Evolutionary conservation across 2,113 vertebrate genomes (phyloP), one percentile per base, ranked within the genome.

Genomic region (Zapornia atra): DNA sequence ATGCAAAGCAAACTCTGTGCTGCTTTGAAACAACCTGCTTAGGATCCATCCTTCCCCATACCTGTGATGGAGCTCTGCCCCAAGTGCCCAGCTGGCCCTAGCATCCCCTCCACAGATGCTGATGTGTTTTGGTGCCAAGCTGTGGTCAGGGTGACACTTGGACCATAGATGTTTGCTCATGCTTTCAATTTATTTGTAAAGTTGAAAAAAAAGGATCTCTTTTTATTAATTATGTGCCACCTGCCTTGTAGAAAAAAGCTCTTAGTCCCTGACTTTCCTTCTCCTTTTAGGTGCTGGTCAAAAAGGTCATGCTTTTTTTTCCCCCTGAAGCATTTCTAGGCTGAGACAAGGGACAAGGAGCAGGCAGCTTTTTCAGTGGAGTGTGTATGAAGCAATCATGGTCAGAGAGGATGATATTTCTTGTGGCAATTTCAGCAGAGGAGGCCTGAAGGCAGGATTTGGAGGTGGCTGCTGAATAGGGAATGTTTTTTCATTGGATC

Each of bases 291-390:
- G 15, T 16, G 40, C 42, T 59, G 21, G 28, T 82, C 51, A 79
- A 53, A 92, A 84, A 64, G 12, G 21, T 70, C 65, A 31, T 48
- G 40, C 51, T 86, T 48, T 63, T 7, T 92, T 54, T 59, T 7
- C 10, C 38, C 60, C 38, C 50, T 19, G 16, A 2, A 31, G 48
- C 0, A 0, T 90, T 90, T 91, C 51, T n/a, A 92, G 71, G 42
- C 24, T 80, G 38, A 70, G 56, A 29, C 11, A 44, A 24, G 36
- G 48, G 8, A 61, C 40, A 80, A 66, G 65, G 24, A 78, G 15
- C 0, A 0, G 34, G 63, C 60, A 78, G 84, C 48, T 4, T 14
- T 51, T 46, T 76, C 64, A 65, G 9, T 3, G 2, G 6, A 31
- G 16, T 51, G 17, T 1, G 1, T 12, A 10, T 2, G 36, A 81